phyloP scores from a whole-genome alignment of 53 echinoderm and acorn worm species.

The Echinometra lucunter region DNA sequence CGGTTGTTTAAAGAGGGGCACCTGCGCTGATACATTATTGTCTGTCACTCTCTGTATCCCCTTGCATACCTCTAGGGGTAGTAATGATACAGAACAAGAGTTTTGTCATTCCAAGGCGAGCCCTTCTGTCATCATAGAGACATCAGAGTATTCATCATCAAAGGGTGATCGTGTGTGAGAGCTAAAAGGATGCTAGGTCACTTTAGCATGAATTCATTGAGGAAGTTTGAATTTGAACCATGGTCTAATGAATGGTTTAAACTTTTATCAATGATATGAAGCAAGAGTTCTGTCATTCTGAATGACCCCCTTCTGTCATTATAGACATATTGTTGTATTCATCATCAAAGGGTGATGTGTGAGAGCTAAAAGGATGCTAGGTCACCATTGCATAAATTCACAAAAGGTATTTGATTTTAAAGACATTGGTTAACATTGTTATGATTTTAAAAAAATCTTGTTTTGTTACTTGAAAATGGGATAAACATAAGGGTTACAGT shows the following conservation, averaged over 20 bases:
- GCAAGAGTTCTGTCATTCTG: conserved; percentile 28
- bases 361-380: neutral
- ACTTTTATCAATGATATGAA: no score
- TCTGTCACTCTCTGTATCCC: conserved; percentile 27
- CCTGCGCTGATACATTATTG: neutral
- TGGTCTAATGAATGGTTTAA: no score
- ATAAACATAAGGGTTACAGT: no score
- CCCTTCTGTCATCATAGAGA: neutral
- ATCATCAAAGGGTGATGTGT: neutral
- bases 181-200: neutral
- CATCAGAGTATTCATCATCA: conserved; percentile 4
- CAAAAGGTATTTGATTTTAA: no score
- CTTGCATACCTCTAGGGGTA: conserved; percentile 8
- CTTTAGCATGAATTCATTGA: neutral
- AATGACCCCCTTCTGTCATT: neutral
- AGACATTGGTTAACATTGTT: no score
- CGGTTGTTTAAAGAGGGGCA: neutral
- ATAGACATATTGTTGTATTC: neutral
- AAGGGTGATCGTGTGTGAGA: neutral
- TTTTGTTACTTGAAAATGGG: no score
- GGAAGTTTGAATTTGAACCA: no score
- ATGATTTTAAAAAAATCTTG: no score
- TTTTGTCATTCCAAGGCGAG: conserved; percentile 2
- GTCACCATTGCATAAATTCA: neutral
- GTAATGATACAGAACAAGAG: conserved; percentile 10